Percentiles rank a stretch among this genome's conserved stretches.
Evolutionary conservation across 2,797 vertebrate species (phyloP).

Genomic region (Lepus townsendii): DNA sequence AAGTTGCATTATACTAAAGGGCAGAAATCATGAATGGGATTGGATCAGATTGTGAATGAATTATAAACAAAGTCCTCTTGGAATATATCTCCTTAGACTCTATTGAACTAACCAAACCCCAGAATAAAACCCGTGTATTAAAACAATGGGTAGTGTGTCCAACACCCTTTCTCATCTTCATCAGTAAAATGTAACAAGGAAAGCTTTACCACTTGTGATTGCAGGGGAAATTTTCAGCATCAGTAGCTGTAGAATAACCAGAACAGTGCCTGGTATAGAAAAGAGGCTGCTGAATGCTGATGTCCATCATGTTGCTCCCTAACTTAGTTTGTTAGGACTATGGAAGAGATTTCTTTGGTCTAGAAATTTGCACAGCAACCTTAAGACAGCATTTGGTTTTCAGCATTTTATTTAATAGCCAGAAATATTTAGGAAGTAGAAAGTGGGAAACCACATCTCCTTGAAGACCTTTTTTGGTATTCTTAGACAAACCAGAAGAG

Average conservation of each 20-base stretch:
- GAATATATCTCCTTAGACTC: not conserved
- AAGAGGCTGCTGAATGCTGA: conserved; percentile 15
- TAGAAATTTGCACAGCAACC: conserved; percentile 60
- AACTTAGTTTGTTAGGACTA: conserved; percentile 9
- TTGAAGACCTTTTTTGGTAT: conserved; percentile 70
- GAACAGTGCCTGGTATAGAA: not conserved
- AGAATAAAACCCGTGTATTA: not conserved
- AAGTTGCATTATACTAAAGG: not conserved
- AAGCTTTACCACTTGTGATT: not conserved
- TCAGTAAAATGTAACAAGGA: not conserved
- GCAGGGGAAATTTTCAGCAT: not conserved
- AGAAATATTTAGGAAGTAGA: conserved; percentile 69
- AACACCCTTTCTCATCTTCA: not conserved
- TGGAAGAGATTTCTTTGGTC: conserved; percentile 53
- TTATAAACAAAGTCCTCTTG: not conserved
- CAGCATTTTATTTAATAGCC: conserved; percentile 62
- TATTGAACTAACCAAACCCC: conserved; percentile 1
- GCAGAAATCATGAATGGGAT: conserved; percentile 20
- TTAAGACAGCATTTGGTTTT: conserved; percentile 64
- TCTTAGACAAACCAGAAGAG: conserved; percentile 71
- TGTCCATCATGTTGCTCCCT: conserved; percentile 39
- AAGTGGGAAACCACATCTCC: conserved; percentile 65
- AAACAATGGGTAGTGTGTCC: not conserved
- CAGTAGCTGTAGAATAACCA: not conserved
- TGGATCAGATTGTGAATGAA: not conserved